These are phyloP conservation scores for Mycteria americana DNA, from an alignment of 2,797 vertebrate species.

Conservation along the genomic window DNA sequence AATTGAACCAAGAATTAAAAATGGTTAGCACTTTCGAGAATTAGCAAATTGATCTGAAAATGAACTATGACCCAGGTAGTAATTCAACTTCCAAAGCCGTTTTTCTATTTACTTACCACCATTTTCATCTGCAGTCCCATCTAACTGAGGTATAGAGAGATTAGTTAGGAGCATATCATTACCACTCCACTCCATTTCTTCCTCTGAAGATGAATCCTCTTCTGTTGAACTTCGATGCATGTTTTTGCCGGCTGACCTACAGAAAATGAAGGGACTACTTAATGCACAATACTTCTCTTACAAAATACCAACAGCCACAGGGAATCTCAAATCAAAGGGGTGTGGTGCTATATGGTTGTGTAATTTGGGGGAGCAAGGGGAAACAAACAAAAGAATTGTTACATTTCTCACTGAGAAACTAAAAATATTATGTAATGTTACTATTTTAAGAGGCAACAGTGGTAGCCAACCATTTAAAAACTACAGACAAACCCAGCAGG, in stretches of 20 bases:
- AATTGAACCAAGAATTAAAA: background rate
- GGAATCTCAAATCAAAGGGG: background rate
- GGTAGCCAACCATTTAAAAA: background rate
- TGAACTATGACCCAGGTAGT: background rate
- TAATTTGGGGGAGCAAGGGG: background rate
- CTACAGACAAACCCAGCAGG: background rate
- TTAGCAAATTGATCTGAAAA: background rate
- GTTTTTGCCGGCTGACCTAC: slow-evolving; percentile 75
- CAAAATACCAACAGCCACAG: background rate
- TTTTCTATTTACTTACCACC: slow-evolving; percentile 82
- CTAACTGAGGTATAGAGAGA: slow-evolving; percentile 95
- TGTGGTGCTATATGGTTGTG: background rate
- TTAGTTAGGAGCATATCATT: slow-evolving; percentile 83
- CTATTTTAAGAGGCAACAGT: background rate
- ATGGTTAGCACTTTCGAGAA: background rate
- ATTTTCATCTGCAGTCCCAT: slow-evolving; percentile 96
- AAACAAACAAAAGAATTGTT: background rate
- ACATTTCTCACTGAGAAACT: background rate
- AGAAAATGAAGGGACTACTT: slow-evolving; percentile 18
- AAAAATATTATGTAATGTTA: background rate
- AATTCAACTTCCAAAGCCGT: background rate
- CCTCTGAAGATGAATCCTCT: slow-evolving; percentile 88
- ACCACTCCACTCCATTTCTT: slow-evolving; percentile 94
- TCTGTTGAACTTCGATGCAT: slow-evolving; percentile 84
- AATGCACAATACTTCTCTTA: background rate